phyloP scores from a whole-genome alignment of 2,113 vertebrate genomes.

The Mesocricetus auratus region DNA sequence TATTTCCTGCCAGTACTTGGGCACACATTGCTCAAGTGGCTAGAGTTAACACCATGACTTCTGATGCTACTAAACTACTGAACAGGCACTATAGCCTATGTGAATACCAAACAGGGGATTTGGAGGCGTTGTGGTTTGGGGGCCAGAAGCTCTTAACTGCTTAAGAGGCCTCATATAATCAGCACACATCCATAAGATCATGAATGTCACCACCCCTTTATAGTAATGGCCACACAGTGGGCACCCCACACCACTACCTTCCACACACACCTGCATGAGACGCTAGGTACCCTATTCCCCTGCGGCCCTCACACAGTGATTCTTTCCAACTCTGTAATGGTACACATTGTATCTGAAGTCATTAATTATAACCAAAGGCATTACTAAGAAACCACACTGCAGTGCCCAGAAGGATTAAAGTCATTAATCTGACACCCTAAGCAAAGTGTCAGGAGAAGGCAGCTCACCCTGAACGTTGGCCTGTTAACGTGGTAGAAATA shows the following conservation, averaged over 20 bases:
- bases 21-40: neutral
- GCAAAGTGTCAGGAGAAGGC: neutral
- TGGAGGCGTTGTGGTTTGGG: neutral
- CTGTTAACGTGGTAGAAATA: neutral
- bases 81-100: neutral
- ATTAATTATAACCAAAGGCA: neutral
- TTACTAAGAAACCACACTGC: neutral
- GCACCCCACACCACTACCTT: neutral
- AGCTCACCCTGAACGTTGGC: neutral
- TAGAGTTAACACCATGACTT: neutral
- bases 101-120: neutral
- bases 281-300: neutral
- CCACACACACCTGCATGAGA: neutral
- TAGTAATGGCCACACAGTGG: neutral
- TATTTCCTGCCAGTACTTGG: neutral
- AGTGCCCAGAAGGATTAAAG: neutral
- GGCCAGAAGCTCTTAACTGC: neutral
- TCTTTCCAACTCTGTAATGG: neutral
- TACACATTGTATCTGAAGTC: neutral
- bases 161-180: neutral
- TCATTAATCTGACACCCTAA: neutral
- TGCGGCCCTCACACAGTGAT: neutral
- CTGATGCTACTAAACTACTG: neutral
- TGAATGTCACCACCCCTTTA: neutral
- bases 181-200: neutral